Evolutionary conservation across 1,140 invertebrate species (phyloP).

Genomic region (Centruroides sculpturatus): DNA sequence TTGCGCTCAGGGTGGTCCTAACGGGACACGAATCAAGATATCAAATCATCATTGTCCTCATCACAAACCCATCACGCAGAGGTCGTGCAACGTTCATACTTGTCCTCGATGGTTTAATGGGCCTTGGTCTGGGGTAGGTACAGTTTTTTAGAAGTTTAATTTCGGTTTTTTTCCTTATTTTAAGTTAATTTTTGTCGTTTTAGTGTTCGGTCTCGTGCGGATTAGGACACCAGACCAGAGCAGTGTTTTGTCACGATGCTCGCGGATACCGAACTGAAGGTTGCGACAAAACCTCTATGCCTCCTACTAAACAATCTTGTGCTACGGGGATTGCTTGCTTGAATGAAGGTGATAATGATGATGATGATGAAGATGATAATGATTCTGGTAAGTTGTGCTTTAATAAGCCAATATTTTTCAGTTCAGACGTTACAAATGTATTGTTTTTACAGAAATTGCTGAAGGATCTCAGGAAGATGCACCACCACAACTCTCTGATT

Average conservation of each 20-base stretch:
- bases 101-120: conserved; percentile 69
- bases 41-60: conserved; percentile 35
- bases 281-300: conserved; percentile 39
- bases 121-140: conserved; percentile 70
- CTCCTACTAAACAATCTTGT: conserved; percentile 43
- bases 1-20: conserved; percentile 48
- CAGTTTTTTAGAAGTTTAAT: background rate
- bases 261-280: conserved; percentile 32
- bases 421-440: no score
- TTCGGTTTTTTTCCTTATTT: background rate
- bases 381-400: no score
- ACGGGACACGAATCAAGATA: conserved; percentile 51
- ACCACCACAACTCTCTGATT: background rate
- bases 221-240: conserved; percentile 57
- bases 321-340: conserved; percentile 49
- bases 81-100: conserved; percentile 61
- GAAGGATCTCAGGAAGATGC: background rate
- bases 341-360: background rate
- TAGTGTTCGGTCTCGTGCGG: conserved; percentile 80
- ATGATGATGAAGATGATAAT: no score
- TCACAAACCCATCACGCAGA: conserved; percentile 57
- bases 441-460: no score
- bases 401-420: no score
- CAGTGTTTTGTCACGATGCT: conserved; percentile 57
- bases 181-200: background rate